Base-by-base conservation (phyloP, 1,140 invertebrate species). In the Drosophila ananassae region DNA sequence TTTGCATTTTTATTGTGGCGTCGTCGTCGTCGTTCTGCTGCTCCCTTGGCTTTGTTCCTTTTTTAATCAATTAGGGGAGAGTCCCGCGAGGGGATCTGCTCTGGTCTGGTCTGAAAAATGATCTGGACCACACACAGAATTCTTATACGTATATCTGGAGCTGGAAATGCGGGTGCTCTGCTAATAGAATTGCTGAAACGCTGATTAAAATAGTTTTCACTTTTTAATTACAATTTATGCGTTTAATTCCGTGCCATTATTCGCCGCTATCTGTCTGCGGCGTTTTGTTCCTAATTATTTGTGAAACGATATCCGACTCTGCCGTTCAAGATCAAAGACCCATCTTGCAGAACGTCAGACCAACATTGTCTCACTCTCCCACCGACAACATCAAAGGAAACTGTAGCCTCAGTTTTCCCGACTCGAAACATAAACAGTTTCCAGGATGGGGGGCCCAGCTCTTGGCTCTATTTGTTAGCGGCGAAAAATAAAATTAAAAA, bases 161-260 rank as follows among this genome's bases (percentile, higher is more conserved):
- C 41, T 8, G 7, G 34, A 66, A 53, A 87, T 87, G 82, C 82
- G 82, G 82, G 82, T 60, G 41, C 63, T 46, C 21, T 24, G 46
- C 50, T 87, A 87, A 87, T 87, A 79, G 82, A 89, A 87, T 82
- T 89, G 82, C 82, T 87, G 82, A 85, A 87, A 87, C 75, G 61
- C 74, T 89, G 78, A 87, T 87, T 87, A 82, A 87, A 87, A 87
- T 87, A 87, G 83, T 87, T 89, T 69, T 78, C 83, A 87, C 82
- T 87, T 89, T 89, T 87, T 87, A 87, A 87, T 87, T 89, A 89
- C 79, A 52, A 87, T 87, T 89, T 87, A 87, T 87, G 81, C 53
- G 52, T 46, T 55, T 52, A 13, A 68, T 56, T 73, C 62, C 25
- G 58, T 32, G 46, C 46, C 50, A 53, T 61, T 62, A 24, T 46